Evolutionary conservation across 2,797 vertebrate genomes (phyloP), one percentile per base, ranked within the genome.

Genomic region (Microcaecilia unicolor): DNA sequence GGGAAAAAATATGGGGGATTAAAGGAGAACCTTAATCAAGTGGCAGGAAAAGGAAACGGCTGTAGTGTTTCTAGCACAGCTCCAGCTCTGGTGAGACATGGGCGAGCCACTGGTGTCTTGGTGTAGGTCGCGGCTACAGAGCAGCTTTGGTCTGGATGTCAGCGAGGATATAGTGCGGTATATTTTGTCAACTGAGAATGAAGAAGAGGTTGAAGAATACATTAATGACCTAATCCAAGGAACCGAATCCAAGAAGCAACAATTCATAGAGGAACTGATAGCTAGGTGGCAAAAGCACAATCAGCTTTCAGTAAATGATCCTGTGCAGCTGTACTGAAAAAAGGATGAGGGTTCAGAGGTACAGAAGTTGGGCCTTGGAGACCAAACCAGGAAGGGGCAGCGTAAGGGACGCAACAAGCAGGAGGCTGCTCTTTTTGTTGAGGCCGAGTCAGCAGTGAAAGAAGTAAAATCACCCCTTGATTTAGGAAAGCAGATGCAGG

Each of bases 401-500:
- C 83, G 91, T 5, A 99, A 99, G 61, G 95, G 95, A 6, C 78
- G 93, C 39, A 97, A 98, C 60, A 96, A 78, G 61, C 89, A 89
- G 61, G 94, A 97, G 50, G 14, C 58, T 1, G 17, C 61, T 19
- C 38, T 50, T 0, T 47, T 75, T 3, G 38, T 68, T 10, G 85
- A 83, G 58, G 47, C 55, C 4, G 83, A 82, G 1, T 41, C 70
- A 1, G 80, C 67, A 1, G 29, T 55, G 5, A 91, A 92, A 37
- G 48, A 65, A 3, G 92, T 94, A 7, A 99, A 91, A 81, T 99
- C 95, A 6, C 95, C 95, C 1, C 84, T 98, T 2, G 94, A 99
- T 63, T 66, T 92, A 58, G 86, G 87, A 48, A 95, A 91, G 86
- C 54, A 96, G 92, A 87, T 73, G 4, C 92, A 97, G 51, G 90